Conservation (phyloP, 2,113 vertebrate genomes). For the Enhydra lutris region DNA sequence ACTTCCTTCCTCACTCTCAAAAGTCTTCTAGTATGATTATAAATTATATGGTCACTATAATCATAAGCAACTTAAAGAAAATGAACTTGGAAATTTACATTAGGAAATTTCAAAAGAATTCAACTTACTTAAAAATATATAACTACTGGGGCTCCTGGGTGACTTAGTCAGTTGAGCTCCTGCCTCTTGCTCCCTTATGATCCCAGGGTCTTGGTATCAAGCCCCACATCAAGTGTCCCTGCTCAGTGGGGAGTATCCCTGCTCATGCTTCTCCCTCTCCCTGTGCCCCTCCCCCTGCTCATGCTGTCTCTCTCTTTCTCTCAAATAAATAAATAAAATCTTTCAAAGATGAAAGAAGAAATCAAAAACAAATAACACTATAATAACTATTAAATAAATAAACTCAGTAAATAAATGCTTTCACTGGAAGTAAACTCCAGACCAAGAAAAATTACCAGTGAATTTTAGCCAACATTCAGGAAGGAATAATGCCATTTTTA, state of each 20-base stretch:
- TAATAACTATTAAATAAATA: not conserved
- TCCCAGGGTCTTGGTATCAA: not conserved
- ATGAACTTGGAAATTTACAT: not conserved
- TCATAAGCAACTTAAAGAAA: not conserved
- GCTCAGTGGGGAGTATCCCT: not conserved
- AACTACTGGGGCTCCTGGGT: not conserved
- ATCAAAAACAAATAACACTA: not conserved
- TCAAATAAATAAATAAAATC: not conserved
- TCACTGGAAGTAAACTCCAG: not conserved
- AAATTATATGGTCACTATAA: not conserved
- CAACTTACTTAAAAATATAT: not conserved
- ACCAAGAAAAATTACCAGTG: not conserved
- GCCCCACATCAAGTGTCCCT: not conserved
- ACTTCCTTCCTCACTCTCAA: not conserved
- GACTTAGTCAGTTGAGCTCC: rapidly evolving
- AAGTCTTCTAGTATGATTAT: not conserved
- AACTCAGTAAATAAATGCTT: not conserved
- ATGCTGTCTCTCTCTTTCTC: not conserved
- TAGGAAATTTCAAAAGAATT: not conserved
- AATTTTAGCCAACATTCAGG: not conserved
- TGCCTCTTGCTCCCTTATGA: not conserved
- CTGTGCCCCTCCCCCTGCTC: not conserved
- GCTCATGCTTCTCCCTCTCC: not conserved
- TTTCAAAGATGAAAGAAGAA: not conserved
- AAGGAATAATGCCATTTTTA: not conserved